These are phyloP conservation scores for Zoanthus solanderi DNA, from an alignment of 92 coral and sea anemone species.

Conservation along the genomic window DNA sequence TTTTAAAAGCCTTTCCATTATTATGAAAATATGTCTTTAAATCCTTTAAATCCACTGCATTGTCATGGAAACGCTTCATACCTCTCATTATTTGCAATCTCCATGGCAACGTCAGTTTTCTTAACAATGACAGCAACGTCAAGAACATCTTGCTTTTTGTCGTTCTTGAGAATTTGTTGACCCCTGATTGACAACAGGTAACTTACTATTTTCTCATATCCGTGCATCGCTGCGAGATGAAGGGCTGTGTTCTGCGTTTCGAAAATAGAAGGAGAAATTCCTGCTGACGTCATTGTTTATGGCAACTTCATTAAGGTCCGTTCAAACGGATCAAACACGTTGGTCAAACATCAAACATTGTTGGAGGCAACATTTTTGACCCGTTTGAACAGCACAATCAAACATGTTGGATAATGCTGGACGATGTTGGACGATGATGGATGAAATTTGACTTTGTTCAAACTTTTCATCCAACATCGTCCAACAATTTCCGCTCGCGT, in stretches of 20 bases:
- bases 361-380: too few species aligned
- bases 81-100: constrained; percentile 63
- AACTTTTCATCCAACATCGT: too few species aligned
- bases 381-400: too few species aligned
- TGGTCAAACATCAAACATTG: too few species aligned
- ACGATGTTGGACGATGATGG: too few species aligned
- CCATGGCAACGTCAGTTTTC: constrained; percentile 63
- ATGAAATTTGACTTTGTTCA: too few species aligned
- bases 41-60: background rate
- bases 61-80: background rate
- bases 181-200: constrained; percentile 51
- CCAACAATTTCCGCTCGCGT: too few species aligned
- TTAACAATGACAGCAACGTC: constrained; percentile 64
- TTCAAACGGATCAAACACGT: too few species aligned
- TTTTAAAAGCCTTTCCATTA: background rate
- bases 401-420: too few species aligned
- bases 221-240: constrained; percentile 67
- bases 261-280: background rate
- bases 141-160: constrained; percentile 59
- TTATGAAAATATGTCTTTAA: background rate
- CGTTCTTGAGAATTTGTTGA: constrained; percentile 61
- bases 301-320: too few species aligned
- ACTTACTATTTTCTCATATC: constrained; percentile 62
- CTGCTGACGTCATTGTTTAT: too few species aligned
- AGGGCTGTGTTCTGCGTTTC: constrained; percentile 64